These are phyloP conservation scores for Oreochromis mossambicus DNA, from an alignment of 2,797 vertebrate genomes.

Conservation along the genomic window DNA sequence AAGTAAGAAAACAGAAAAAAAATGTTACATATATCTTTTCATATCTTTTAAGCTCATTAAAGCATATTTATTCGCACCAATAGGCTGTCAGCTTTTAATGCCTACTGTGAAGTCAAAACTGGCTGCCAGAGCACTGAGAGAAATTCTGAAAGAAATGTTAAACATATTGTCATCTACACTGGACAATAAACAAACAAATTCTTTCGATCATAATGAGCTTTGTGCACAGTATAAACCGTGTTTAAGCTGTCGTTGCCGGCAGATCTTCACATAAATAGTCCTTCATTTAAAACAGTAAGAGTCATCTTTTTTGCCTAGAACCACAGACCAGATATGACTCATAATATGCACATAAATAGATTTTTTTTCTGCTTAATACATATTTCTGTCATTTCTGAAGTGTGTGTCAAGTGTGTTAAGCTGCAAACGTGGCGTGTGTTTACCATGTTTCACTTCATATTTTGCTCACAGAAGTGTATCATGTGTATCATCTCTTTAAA, in stretches of 20 bases:
- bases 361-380: background rate
- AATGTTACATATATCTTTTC: background rate
- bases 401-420: background rate
- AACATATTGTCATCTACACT: background rate
- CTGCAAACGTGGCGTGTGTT: background rate
- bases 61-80: background rate
- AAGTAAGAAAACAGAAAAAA: background rate
- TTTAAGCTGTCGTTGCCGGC: background rate
- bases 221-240: background rate
- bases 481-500: background rate
- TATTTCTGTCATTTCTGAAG: background rate
- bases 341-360: background rate
- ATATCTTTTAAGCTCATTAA: background rate
- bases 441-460: background rate
- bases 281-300: background rate
- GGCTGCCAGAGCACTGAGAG: background rate
- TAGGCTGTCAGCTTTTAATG: background rate
- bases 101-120: background rate
- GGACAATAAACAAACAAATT: background rate
- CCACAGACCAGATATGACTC: background rate
- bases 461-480: background rate
- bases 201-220: background rate
- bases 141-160: background rate
- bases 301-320: background rate
- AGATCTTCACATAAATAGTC: slow-evolving; percentile 13